Conservation (phyloP, 1,140 invertebrate genomes). For the Cyclina sinensis region DNA sequence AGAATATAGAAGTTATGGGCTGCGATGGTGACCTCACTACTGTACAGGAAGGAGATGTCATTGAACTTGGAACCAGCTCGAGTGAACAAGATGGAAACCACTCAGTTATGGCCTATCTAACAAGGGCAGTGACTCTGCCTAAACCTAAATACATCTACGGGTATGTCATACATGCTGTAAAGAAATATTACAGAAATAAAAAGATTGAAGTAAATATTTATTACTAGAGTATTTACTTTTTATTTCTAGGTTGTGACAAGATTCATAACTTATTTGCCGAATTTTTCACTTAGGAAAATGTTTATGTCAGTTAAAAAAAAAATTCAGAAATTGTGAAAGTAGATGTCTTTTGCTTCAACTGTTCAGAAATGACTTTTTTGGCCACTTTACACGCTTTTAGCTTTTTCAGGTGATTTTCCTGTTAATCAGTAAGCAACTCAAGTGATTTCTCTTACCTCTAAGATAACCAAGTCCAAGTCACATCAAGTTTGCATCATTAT, state of each 20-base stretch:
- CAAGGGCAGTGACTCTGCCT: constrained; percentile 43
- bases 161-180: background rate
- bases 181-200: background rate
- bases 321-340: no score
- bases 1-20: constrained; percentile 5
- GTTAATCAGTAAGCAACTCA: no score
- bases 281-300: background rate
- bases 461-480: no score
- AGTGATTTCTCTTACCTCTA: no score
- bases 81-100: background rate
- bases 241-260: background rate
- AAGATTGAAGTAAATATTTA: background rate
- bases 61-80: constrained; percentile 4
- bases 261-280: background rate
- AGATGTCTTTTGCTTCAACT: no score
- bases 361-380: no score
- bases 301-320: no score
- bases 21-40: constrained; percentile 26
- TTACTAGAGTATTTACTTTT: background rate
- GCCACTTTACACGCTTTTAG: no score
- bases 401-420: no score
- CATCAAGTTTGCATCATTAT: no score
- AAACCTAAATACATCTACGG: constrained; percentile 48
- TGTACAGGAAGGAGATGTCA: constrained; percentile 35
- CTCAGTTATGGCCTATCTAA: constrained; percentile 26